Conservation (phyloP, 1,140 invertebrate genomes). For the Cyclargus thomasi region DNA sequence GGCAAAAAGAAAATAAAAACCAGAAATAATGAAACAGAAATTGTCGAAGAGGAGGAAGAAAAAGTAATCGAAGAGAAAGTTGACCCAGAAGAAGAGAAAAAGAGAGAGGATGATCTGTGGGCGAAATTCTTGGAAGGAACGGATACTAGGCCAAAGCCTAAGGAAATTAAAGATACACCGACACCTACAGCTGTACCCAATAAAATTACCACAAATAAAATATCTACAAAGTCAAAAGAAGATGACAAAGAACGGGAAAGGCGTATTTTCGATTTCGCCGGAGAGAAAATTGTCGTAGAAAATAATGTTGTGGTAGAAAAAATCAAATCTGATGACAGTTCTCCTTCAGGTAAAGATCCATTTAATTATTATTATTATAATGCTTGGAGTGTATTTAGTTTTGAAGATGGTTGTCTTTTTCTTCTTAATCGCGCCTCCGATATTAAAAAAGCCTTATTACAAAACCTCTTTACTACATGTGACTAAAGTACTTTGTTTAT, state of each 20-base stretch:
- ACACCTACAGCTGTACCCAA: constrained; percentile 21
- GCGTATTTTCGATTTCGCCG: constrained; percentile 69
- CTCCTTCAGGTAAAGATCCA: constrained; percentile 38
- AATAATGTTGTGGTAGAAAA: constrained; percentile 67
- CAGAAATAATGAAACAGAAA: constrained; percentile 45
- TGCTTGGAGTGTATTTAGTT: too few relatives aligned
- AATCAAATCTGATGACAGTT: constrained; percentile 47
- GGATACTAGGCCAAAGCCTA: constrained; percentile 70
- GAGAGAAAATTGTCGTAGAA: constrained; percentile 68
- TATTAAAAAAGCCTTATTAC: too few relatives aligned
- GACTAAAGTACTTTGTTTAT: too few relatives aligned
- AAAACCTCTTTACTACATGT: too few relatives aligned
- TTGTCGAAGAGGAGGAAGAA: constrained; percentile 28
- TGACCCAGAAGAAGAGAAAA: constrained; percentile 79
- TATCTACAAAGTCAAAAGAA: constrained; percentile 26
- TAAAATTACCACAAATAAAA: constrained; percentile 26
- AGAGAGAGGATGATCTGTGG: constrained; percentile 83
- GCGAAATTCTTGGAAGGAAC: constrained; percentile 84
- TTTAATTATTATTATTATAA: background rate
- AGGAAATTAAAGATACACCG: constrained; percentile 28
- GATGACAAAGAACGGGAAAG: constrained; percentile 51
- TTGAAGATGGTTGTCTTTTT: too few relatives aligned
- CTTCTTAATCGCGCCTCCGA: too few relatives aligned
- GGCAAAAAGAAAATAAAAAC: constrained; percentile 55
- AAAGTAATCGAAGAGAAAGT: constrained; percentile 37